Evolutionary conservation across 2,888 invertebrate species (phyloP), one percentile per base, ranked within the genome.

Genomic region (Tetragonisca angustula): DNA sequence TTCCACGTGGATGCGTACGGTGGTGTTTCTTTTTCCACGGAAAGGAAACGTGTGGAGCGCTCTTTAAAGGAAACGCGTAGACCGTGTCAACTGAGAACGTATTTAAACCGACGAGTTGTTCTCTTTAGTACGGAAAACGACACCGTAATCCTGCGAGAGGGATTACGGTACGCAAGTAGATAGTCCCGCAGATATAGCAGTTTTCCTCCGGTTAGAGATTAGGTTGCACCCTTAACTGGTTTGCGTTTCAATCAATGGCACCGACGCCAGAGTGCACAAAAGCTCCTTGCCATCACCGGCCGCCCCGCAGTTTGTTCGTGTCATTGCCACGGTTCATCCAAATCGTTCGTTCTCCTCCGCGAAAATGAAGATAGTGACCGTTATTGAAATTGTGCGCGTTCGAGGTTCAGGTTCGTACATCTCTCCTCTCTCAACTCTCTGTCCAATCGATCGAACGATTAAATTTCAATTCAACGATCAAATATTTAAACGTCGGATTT

Each of bases 171-270:
- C 61, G 76, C 62, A 56, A 43, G 79, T 81, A 76, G 62, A 88
- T 64, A 74, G 78, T 87, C 76, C 59, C 81, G 61, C 54, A 19
- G 72, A 70, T 79, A 70, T 77, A 72, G 77, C 84, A 88, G 85
- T 86, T 91, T 84, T 89, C 88, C 86, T 87, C 77, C 74, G 17
- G 21, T 50, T 59, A 82, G 83, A 91, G 91, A 93, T 94, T 92
- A 90, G 89, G 92, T 94, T 94, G 91, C 94, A 94, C 94, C 94
- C 94, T 92, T 92, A 88, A 92, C 90, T 94, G 92, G 93, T 92
- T 94, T 91, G 91, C 89, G 85, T 94, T 94, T 93, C 94, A 94
- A 94, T 94, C 94, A 94, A 94, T 94, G 94, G 94, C 89, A 87
- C 84, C 79, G 87, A 32, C 32, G 81, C 83, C 71, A 64, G 59